A percentile compares a stretch with the other conserved stretches of the same genome.
phyloP scores from a whole-genome alignment of 2,888 invertebrate species.

The Drosophila sordidapex region DNA sequence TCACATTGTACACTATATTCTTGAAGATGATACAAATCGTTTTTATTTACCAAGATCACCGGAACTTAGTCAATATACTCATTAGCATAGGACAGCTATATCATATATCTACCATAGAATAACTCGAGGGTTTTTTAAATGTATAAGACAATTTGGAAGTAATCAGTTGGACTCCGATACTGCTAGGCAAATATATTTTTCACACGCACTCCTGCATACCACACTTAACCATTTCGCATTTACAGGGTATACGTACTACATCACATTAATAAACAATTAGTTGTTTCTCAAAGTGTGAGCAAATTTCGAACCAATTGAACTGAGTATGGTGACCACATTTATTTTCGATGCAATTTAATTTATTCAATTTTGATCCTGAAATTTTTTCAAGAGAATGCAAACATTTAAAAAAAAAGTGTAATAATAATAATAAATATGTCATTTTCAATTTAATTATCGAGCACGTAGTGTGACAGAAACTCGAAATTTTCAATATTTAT shows the following conservation, averaged over 20 bases:
- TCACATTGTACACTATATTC: background rate
- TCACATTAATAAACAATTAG: constrained; percentile 71
- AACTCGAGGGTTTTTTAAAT: fast-evolving
- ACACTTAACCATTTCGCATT: background rate
- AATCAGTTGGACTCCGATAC: background rate
- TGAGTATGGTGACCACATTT: constrained; percentile 57
- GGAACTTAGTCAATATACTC: background rate
- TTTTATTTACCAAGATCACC: background rate
- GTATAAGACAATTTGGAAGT: background rate
- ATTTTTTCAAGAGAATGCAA: background rate
- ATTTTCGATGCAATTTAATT: constrained; percentile 65
- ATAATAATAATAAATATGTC: constrained; percentile 38
- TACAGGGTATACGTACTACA: constrained; percentile 34
- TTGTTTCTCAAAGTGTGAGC: constrained; percentile 18
- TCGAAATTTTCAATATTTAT: constrained; percentile 59
- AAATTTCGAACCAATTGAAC: constrained; percentile 20
- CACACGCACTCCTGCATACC: background rate
- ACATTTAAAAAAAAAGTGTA: constrained; percentile 4
- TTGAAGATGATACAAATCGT: background rate
- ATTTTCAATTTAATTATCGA: constrained; percentile 68
- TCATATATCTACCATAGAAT: background rate
- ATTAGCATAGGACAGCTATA: background rate
- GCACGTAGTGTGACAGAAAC: constrained; percentile 15
- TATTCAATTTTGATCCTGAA: constrained; percentile 58
- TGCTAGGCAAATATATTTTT: background rate